Conservation (phyloP, 2,113 vertebrate genomes). For the Antidorcas marsupialis region DNA sequence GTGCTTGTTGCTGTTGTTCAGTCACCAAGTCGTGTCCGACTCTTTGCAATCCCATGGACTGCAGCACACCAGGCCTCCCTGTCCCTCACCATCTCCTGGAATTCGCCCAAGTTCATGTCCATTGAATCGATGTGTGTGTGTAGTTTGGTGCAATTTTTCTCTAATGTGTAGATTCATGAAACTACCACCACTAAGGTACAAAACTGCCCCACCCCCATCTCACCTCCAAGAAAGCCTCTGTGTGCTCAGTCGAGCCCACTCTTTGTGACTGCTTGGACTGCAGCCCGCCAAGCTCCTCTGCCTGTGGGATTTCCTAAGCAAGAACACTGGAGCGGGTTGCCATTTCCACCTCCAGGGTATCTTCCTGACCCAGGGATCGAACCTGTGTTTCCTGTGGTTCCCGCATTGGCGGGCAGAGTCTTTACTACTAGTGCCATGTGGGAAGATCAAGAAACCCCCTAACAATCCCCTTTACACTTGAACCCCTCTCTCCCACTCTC, state of each 20-base stretch:
- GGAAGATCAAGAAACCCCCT: background rate
- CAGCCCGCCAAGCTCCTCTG: background rate
- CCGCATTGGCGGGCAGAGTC: background rate
- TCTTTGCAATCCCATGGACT: background rate
- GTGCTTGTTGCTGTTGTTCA: background rate
- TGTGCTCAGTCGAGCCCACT: background rate
- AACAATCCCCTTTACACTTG: background rate
- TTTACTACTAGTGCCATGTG: background rate
- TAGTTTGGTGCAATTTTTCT: background rate
- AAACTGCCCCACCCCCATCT: background rate
- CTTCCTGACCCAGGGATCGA: background rate
- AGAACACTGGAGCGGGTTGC: background rate
- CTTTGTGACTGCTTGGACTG: background rate
- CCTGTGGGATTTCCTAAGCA: background rate
- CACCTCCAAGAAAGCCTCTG: background rate
- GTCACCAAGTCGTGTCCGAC: fast-evolving
- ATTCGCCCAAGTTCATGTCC: background rate
- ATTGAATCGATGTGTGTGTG: background rate
- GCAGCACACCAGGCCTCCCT: background rate
- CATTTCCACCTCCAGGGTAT: background rate
- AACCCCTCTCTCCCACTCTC: background rate
- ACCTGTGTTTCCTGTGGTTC: background rate
- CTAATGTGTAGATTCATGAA: background rate
- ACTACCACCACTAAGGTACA: background rate
- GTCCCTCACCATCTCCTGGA: background rate